phyloP scores from a whole-genome alignment of 53 echinoderm and acorn worm species.

The Echinometra lucunter region DNA sequence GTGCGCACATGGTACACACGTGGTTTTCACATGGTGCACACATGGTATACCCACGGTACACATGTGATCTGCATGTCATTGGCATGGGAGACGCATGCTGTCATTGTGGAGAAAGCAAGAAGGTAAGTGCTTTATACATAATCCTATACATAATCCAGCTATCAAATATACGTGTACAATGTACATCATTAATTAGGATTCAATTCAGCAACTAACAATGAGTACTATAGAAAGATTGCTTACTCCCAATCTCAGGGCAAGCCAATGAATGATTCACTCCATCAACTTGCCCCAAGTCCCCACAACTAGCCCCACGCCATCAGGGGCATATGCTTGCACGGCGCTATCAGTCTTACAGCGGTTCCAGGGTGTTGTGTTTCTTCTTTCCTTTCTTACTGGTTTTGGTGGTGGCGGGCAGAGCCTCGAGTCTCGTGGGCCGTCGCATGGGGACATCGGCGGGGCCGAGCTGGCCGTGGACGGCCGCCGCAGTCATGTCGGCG shows the following conservation, averaged over 20 bases:
- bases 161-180: neutral
- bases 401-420: slow-evolving; percentile 79
- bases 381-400: slow-evolving; percentile 82
- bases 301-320: neutral
- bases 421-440: slow-evolving; percentile 86
- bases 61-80: too few relatives aligned
- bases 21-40: too few relatives aligned
- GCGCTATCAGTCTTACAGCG: slow-evolving; percentile 71
- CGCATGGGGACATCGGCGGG: slow-evolving; percentile 80
- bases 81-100: too few relatives aligned
- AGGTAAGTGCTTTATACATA: neutral
- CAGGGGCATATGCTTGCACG: neutral
- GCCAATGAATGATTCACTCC: neutral
- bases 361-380: slow-evolving; percentile 90
- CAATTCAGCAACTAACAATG: neutral
- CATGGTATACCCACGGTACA: too few relatives aligned
- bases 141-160: neutral
- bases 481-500: slow-evolving; percentile 64
- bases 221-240: neutral
- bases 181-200: neutral
- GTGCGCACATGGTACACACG: too few relatives aligned
- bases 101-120: neutral
- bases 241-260: neutral
- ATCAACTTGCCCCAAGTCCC: neutral
- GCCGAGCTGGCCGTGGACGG: slow-evolving; percentile 76